Conservation (phyloP, 2,888 invertebrate species). For the Andricus curvator region DNA sequence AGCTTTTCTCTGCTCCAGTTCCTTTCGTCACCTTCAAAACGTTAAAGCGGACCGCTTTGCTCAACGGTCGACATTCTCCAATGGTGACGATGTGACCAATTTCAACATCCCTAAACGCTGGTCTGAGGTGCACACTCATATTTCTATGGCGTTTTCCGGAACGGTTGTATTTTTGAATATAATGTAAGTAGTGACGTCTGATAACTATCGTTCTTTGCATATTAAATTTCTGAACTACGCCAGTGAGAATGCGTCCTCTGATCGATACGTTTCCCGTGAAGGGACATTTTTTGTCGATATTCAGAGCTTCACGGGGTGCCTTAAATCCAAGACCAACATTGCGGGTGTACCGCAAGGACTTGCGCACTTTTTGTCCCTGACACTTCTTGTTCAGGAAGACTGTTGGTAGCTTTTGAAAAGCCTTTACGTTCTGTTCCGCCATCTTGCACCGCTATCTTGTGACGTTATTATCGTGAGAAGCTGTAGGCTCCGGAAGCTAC, state of each 20-base stretch:
- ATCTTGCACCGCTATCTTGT: too few species aligned
- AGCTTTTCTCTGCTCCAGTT: constrained; percentile 94
- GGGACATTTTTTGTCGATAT: constrained; percentile 99
- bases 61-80: constrained; percentile 97
- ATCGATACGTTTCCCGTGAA: constrained; percentile 99
- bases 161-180: constrained; percentile 98
- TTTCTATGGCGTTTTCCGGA: constrained; percentile 99
- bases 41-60: constrained; percentile 99
- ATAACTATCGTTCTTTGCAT: constrained; percentile 99
- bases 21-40: constrained; percentile 98
- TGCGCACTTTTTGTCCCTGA: constrained; percentile 85
- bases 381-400: constrained; percentile 96
- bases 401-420: constrained; percentile 98
- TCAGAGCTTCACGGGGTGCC: constrained; percentile 95
- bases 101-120: constrained; percentile 98
- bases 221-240: constrained; percentile 98
- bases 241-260: constrained; percentile 97
- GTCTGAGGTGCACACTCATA: constrained; percentile 99
- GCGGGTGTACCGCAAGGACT: constrained; percentile 89
- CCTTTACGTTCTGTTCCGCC: constrained; percentile 97
- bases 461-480: too few species aligned
- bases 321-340: constrained; percentile 97
- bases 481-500: too few species aligned
- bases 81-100: constrained; percentile 98
- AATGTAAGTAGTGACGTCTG: constrained; percentile 98